Evolutionary conservation across 2,888 invertebrate species (phyloP).

Genomic region (Aproaerema taeniolella): DNA sequence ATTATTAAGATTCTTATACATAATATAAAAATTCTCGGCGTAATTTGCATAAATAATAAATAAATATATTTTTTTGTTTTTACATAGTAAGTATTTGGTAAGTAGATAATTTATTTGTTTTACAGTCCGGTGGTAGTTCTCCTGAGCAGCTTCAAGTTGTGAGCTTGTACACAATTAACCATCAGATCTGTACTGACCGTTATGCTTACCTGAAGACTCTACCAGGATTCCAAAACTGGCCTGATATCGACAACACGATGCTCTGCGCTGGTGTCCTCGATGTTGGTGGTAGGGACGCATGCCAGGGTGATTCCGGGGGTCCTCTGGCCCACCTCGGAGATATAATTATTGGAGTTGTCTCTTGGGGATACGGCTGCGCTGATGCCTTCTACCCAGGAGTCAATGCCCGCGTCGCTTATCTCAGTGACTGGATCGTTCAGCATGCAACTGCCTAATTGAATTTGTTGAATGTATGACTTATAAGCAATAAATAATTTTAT

Average conservation of each 20-base stretch:
- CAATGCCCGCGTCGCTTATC: constrained; percentile 54
- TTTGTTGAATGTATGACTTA: too few relatives aligned
- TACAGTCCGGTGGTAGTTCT: constrained; percentile 18
- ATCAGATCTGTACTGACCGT: constrained; percentile 31
- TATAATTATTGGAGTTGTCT: constrained; percentile 59
- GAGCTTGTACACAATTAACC: constrained; percentile 33
- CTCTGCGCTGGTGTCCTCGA: constrained; percentile 42
- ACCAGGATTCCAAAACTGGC: constrained; percentile 26
- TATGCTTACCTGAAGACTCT: constrained; percentile 30
- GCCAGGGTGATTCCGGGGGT: constrained; percentile 73
- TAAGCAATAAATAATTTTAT: too few relatives aligned
- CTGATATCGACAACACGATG: constrained; percentile 38
- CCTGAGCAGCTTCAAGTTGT: constrained; percentile 30
- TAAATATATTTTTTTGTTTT: too few relatives aligned
- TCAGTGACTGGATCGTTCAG: constrained; percentile 41
- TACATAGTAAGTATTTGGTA: too few relatives aligned
- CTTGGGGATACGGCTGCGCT: constrained; percentile 69
- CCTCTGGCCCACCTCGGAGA: constrained; percentile 52
- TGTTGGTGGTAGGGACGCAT: constrained; percentile 44
- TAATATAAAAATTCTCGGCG: too few relatives aligned
- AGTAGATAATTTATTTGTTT: constrained; percentile 2
- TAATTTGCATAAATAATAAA: too few relatives aligned
- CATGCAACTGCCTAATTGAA: too few relatives aligned
- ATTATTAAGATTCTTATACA: too few relatives aligned
- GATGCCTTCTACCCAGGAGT: constrained; percentile 65